A percentile compares a stretch with the other conserved stretches of the same genome.
phyloP scores from a whole-genome alignment of 2,888 invertebrate genomes.

The Acheta domesticus region DNA sequence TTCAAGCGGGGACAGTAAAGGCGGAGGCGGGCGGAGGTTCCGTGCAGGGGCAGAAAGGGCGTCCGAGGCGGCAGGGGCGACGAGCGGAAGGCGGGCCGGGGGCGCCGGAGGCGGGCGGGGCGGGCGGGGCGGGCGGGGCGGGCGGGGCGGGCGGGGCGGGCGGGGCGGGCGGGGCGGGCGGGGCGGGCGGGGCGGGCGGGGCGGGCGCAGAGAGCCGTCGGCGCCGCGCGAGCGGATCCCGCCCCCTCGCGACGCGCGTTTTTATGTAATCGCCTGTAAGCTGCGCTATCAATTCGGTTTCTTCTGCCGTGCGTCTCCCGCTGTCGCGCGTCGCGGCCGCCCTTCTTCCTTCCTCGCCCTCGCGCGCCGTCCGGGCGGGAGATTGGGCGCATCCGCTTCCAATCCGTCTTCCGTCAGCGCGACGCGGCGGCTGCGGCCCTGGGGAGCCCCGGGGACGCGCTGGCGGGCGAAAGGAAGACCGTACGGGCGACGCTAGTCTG shows the following conservation, averaged over 20 bases:
- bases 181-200: no score
- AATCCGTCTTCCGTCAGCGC: neutral
- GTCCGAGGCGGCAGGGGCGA: no score
- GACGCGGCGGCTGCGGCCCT: neutral
- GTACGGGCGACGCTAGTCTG: neutral
- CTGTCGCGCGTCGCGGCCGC: neutral
- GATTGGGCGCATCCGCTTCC: neutral
- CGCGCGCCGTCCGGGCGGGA: neutral
- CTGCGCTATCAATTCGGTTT: slow-evolving; percentile 3
- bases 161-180: no score
- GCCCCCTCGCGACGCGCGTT: neutral
- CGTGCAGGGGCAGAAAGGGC: no score
- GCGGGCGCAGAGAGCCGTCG: no score
- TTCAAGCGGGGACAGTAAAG: no score
- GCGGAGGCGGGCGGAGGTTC: no score
- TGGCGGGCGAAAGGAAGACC: neutral
- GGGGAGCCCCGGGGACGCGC: neutral
- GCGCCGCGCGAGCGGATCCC: neutral
- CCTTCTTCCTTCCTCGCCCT: neutral
- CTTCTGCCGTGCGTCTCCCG: neutral
- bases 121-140: no score
- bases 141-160: no score
- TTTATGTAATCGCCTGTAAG: slow-evolving; percentile 18
- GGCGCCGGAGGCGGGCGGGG: no score
- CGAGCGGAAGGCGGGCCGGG: no score